A percentile compares a stretch with the other conserved stretches of the same genome.
phyloP scores from a whole-genome alignment of 2,888 invertebrate genomes.

The Diarsia rubi region DNA sequence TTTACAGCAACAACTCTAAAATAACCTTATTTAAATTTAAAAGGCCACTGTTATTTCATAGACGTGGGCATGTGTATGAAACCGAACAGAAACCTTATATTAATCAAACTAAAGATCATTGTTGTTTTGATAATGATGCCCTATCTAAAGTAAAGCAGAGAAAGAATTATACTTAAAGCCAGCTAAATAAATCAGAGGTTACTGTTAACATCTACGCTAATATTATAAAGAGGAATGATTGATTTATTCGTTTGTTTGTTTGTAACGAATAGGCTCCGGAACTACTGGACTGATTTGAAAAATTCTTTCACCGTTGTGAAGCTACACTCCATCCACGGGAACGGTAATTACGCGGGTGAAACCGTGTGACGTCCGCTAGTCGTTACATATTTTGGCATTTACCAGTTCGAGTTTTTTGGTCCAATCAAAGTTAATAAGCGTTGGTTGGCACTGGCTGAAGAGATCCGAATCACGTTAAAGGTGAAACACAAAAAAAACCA shows the following conservation, averaged over 20 bases:
- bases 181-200: conserved; percentile 4
- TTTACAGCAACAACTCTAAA: not conserved
- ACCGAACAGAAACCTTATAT: not conserved
- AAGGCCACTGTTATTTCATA: not conserved
- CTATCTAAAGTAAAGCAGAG: not conserved
- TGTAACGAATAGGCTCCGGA: too few species aligned
- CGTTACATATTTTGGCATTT: conserved; percentile 55
- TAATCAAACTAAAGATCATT: not conserved
- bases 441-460: conserved; percentile 34
- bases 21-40: not conserved
- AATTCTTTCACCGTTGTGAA: too few species aligned
- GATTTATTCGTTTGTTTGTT: too few species aligned
- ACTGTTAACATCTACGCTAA: conserved; percentile 34
- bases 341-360: too few species aligned
- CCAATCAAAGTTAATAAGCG: conserved; percentile 41
- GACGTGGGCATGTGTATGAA: not conserved
- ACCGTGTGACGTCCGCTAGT: too few species aligned
- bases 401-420: conserved; percentile 50
- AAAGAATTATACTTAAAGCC: not conserved
- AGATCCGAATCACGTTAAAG: conserved; percentile 25
- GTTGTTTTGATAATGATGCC: not conserved
- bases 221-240: too few species aligned
- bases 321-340: too few species aligned
- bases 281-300: too few species aligned
- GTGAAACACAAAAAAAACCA: not conserved